Conservation (phyloP, 64 coral and sea anemone species). For the Montipora efflorescens region DNA sequence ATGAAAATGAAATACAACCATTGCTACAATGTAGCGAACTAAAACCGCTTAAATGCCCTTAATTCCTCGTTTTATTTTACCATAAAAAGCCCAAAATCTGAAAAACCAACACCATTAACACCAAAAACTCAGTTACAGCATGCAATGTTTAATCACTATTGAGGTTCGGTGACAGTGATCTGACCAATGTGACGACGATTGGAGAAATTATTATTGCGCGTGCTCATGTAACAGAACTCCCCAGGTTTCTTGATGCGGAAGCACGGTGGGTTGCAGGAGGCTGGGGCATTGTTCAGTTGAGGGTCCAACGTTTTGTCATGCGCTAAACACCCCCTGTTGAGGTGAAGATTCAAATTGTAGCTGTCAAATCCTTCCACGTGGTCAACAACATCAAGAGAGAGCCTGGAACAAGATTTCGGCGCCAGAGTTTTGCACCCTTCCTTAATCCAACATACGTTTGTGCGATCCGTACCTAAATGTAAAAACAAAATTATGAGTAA, state of each 20-base stretch:
- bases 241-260: slow-evolving; percentile 51
- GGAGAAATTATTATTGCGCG: too few relatives aligned
- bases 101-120: background rate
- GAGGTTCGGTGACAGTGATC: background rate
- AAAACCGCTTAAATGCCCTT: background rate
- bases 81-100: background rate
- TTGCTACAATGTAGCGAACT: background rate
- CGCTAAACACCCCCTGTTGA: slow-evolving; percentile 37
- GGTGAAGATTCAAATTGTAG: slow-evolving; percentile 46
- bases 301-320: background rate
- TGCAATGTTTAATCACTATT: slow-evolving; percentile 3
- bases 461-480: slow-evolving; percentile 50
- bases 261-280: slow-evolving; percentile 36
- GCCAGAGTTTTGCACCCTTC: slow-evolving; percentile 36
- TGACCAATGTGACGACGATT: too few relatives aligned
- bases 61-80: background rate
- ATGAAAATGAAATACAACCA: background rate
- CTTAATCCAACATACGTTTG: slow-evolving; percentile 62
- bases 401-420: slow-evolving; percentile 10
- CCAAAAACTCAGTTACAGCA: background rate
- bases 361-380: slow-evolving; percentile 38
- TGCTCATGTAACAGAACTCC: background rate
- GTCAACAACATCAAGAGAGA: slow-evolving; percentile 54
- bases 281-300: slow-evolving; percentile 15
- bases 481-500: too few relatives aligned